Percentiles rank a stretch among this genome's conserved stretches.
These are phyloP conservation scores for Ceuthmochares aereus DNA, from an alignment of 2,113 vertebrate genomes.

Conservation along the genomic window DNA sequence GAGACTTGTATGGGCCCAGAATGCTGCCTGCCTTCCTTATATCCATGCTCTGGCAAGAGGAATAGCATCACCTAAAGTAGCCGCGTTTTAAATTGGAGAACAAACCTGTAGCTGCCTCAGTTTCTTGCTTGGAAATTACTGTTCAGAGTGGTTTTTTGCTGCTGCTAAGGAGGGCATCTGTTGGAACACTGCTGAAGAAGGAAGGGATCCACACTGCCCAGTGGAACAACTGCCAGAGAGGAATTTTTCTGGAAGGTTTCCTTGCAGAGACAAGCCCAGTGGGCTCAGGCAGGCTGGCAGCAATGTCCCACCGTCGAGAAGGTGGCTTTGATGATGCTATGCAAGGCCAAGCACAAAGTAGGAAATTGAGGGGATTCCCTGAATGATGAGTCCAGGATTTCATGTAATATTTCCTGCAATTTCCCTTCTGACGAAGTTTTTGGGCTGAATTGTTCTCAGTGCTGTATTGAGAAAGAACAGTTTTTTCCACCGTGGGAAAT, in stretches of 20 bases:
- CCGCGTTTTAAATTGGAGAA: background rate
- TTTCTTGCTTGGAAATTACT: background rate
- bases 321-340: background rate
- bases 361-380: background rate
- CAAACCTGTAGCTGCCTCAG: background rate
- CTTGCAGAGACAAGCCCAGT: background rate
- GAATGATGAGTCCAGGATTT: background rate
- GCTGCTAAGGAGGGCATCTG: background rate
- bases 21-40: background rate
- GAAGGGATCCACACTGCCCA: accelerated
- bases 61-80: background rate
- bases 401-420: background rate
- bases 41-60: background rate
- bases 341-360: background rate
- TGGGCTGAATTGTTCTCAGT: slow-evolving; percentile 13
- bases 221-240: background rate
- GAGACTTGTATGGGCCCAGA: background rate
- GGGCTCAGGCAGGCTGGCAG: background rate
- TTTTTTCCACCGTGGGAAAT: slow-evolving; percentile 66
- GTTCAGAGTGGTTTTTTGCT: background rate
- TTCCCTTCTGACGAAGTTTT: slow-evolving; percentile 14
- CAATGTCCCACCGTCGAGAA: background rate
- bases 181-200: background rate
- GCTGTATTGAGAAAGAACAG: slow-evolving; percentile 23
- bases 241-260: background rate